Base-by-base conservation (phyloP, 2,797 vertebrate species). In the Fringilla coelebs region DNA sequence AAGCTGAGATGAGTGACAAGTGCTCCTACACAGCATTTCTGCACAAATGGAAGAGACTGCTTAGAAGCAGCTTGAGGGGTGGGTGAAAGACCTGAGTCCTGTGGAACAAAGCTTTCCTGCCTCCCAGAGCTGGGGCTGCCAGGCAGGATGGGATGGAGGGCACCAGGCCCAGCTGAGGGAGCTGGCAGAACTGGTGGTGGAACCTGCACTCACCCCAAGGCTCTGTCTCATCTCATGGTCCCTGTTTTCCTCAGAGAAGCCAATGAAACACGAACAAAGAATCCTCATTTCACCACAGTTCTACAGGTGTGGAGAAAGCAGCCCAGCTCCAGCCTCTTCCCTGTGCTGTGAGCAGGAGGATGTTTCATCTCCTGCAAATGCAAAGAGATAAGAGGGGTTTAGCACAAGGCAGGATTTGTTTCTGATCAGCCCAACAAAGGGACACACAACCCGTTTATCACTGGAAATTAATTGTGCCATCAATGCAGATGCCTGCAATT, bases 401-500 rank as follows among this genome's bases (percentile, higher is more conserved):
- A 94, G 95, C 60, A 74, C 0, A 1, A 68, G 70, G 70, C 70
- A 90, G 83, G 91, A 79, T 83, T 93, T 97, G 95, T 96, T 94
- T 96, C 95, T 93, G 88, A 96, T 97, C 87, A 9, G 54, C 46
- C 75, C 96, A 85, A 92, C 92, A 93, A 91, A 82, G 38, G 90
- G 87, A 93, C 75, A 63, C 75, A 92, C 66, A 95, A 91, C 89
- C 43, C 84, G 11, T 97, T 95, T 91, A 93, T 96, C 96, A 94
- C 76, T 70, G 82, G 66, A 89, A 97, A 96, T 54, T 48, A 95
- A 97, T 91, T 91, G 63, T 90, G 91, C 79, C 87, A 95, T 94
- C 88, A 79, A 85, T 91, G 96, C 88, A 40, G 49, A 90, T 5
- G 83, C 91, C 96, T 97, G 95, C 96, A 97, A 97, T 97, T 97